Evolutionary conservation across 1,140 invertebrate species (phyloP).

Genomic region (Glossosoma conforme): DNA sequence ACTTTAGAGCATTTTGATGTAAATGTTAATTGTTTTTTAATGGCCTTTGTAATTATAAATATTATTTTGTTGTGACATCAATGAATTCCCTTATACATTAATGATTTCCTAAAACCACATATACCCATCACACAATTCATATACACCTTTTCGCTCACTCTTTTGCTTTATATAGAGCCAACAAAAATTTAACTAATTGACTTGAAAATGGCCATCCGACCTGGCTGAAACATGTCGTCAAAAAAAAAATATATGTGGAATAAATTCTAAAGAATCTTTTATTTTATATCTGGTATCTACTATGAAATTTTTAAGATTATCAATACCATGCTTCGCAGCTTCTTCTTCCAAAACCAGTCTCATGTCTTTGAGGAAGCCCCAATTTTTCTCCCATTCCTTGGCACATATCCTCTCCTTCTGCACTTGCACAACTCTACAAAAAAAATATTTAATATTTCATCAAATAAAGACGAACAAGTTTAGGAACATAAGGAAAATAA

Average conservation of each 20-base stretch:
- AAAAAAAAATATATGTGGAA: not conserved
- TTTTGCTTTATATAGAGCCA: not conserved
- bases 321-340: conserved; percentile 16
- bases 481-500: too few species aligned
- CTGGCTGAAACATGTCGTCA: not conserved
- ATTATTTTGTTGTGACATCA: too few species aligned
- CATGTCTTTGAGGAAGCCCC: conserved; percentile 17
- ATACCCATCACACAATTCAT: too few species aligned
- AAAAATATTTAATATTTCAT: not conserved
- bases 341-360: conserved; percentile 19
- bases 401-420: conserved; percentile 21
- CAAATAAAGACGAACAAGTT: not conserved
- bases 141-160: too few species aligned
- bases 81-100: too few species aligned
- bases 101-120: too few species aligned
- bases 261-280: not conserved
- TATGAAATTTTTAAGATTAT: not conserved
- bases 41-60: too few species aligned
- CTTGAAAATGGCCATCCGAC: not conserved
- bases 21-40: too few species aligned
- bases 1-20: too few species aligned
- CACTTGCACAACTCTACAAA: conserved; percentile 21
- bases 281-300: not conserved
- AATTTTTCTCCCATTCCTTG: conserved; percentile 25
- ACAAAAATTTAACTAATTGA: not conserved